A percentile compares a stretch with the other conserved stretches of the same genome.
These are phyloP conservation scores for Nomada ruficornis DNA, from an alignment of 2,888 invertebrate genomes.

Conservation along the genomic window DNA sequence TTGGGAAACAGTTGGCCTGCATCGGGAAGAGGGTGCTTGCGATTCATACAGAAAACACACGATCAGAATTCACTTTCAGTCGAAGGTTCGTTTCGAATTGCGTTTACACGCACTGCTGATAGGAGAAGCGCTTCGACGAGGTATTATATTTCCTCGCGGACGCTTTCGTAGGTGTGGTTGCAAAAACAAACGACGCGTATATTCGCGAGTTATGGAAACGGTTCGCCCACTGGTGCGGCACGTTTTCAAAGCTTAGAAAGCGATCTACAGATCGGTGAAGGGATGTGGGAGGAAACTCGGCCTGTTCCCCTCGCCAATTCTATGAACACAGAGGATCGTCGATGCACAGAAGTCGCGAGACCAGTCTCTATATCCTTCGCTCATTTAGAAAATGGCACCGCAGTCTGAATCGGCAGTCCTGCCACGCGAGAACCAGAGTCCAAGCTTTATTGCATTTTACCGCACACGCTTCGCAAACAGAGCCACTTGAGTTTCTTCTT, in stretches of 20 bases:
- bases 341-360: conserved; percentile 49
- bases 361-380: conserved; percentile 43
- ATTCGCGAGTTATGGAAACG: conserved; percentile 77
- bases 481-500: not conserved
- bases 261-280: conserved; percentile 75
- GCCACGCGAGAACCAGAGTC: not conserved
- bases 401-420: conserved; percentile 1
- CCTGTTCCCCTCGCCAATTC: conserved; percentile 62
- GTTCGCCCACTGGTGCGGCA: conserved; percentile 80
- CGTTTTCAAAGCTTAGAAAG: conserved; percentile 74
- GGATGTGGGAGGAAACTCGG: conserved; percentile 76
- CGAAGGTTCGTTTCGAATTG: not conserved
- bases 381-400: conserved; percentile 30
- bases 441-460: conserved; percentile 5
- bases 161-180: conserved; percentile 59
- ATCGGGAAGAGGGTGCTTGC: not conserved
- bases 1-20: not conserved
- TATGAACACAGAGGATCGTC: conserved; percentile 48
- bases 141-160: not conserved
- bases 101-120: not conserved
- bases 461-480: not conserved
- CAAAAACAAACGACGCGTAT: conserved; percentile 66
- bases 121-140: not conserved
- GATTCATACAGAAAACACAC: not conserved
- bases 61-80: no score